phyloP scores from a whole-genome alignment of 2,888 invertebrate species.

The Parnassius apollo region DNA sequence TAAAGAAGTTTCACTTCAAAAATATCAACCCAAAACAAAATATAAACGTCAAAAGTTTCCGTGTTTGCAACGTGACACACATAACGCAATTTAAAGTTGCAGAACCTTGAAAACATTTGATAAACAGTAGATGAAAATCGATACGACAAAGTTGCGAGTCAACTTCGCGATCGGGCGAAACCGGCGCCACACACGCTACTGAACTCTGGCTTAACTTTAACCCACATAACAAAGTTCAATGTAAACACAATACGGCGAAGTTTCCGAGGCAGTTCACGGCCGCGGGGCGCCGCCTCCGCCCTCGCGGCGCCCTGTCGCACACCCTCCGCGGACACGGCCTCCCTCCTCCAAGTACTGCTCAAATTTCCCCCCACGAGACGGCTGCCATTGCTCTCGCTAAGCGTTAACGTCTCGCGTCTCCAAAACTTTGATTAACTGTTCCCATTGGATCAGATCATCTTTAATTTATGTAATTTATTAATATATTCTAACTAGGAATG shows the following conservation, averaged over 20 bases:
- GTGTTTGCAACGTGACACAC: conserved; percentile 15
- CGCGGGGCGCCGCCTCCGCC: conserved; percentile 53
- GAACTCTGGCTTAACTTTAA: conserved; percentile 81
- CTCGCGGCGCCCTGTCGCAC: conserved; percentile 33
- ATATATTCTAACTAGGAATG: too few species aligned
- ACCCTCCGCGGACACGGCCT: conserved; percentile 32
- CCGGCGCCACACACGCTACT: conserved; percentile 74
- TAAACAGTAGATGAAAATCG: conserved; percentile 78
- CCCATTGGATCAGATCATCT: conserved; percentile 1
- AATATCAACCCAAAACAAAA: background rate
- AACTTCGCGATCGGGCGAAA: conserved; percentile 75
- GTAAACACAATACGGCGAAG: conserved; percentile 80
- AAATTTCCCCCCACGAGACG: conserved; percentile 33
- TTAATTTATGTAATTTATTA: background rate
- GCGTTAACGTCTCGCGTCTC: conserved; percentile 27
- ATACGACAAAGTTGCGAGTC: conserved; percentile 72
- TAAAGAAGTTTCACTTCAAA: too few species aligned
- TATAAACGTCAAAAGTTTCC: background rate
- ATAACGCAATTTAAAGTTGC: conserved; percentile 26
- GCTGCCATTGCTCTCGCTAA: conserved; percentile 35
- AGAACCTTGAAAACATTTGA: conserved; percentile 74
- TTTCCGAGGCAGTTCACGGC: conserved; percentile 79
- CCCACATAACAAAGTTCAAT: conserved; percentile 82
- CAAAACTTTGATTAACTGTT: conserved; percentile 15
- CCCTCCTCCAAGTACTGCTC: conserved; percentile 30